A percentile compares a stretch with the other conserved stretches of the same genome.
Evolutionary conservation across 2,888 invertebrate genomes (phyloP).

Genomic region (Thymelicus sylvestris): DNA sequence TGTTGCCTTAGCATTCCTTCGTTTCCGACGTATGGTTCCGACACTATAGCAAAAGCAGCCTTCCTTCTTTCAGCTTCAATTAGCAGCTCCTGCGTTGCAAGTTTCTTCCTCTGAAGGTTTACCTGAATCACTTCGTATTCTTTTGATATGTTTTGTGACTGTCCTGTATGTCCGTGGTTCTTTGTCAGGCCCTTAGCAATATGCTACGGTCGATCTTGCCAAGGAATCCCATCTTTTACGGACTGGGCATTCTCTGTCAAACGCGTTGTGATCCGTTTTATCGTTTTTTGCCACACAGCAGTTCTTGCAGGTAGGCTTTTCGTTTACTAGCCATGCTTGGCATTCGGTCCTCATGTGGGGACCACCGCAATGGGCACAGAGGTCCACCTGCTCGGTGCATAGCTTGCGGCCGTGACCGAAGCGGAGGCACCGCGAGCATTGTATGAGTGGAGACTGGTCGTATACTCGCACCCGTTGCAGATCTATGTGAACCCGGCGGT

Average conservation of each 20-base stretch:
- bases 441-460: conserved; percentile 31
- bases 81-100: conserved; percentile 22
- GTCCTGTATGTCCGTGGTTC: too few species aligned
- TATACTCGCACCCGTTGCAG: conserved; percentile 17
- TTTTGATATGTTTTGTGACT: neutral
- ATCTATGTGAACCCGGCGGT: conserved; percentile 11
- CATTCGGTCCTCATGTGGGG: conserved; percentile 17
- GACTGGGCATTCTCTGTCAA: conserved; percentile 1
- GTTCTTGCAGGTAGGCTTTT: conserved; percentile 16
- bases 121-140: conserved; percentile 6
- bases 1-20: too few species aligned
- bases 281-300: conserved; percentile 6
- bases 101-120: conserved; percentile 31
- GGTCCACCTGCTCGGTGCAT: conserved; percentile 8
- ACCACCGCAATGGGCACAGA: conserved; percentile 30
- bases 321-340: neutral
- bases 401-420: neutral
- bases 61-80: neutral
- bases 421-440: conserved; percentile 19
- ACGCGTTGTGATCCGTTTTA: conserved; percentile 19
- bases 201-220: neutral
- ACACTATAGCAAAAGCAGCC: neutral
- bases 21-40: too few species aligned
- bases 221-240: conserved; percentile 11
- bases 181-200: conserved; percentile 28